These are phyloP conservation scores for Hapalemur alaotrensis DNA, from an alignment of 2,797 vertebrate species.

Conservation along the genomic window DNA sequence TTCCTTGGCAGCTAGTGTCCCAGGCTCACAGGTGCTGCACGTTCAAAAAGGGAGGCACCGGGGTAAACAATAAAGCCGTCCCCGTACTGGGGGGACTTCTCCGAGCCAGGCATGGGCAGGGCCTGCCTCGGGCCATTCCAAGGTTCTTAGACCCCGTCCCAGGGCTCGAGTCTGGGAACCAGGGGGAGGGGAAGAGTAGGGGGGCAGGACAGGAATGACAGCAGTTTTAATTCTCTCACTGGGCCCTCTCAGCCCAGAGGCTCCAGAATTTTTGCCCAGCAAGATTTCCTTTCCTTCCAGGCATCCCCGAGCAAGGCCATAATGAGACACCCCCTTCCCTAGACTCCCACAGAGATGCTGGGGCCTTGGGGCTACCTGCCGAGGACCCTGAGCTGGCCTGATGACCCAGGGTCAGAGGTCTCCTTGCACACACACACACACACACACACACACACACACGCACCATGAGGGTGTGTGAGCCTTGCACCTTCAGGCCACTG, in stretches of 20 bases:
- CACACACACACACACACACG: no score
- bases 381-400: not conserved
- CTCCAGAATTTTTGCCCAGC: not conserved
- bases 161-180: not conserved
- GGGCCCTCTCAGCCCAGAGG: not conserved
- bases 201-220: not conserved
- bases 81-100: not conserved
- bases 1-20: not conserved
- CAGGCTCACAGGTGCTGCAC: not conserved
- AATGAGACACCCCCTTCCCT: not conserved
- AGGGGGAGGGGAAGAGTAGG: not conserved
- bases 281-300: not conserved
- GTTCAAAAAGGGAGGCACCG: not conserved
- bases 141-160: not conserved
- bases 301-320: not conserved
- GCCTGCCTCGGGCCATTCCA: not conserved
- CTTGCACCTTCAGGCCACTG: not conserved
- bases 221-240: not conserved
- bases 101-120: not conserved
- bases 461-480: not conserved
- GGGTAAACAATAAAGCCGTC: not conserved
- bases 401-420: not conserved
- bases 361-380: no score
- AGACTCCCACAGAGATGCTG: not conserved
- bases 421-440: accelerated